Base-by-base conservation (phyloP, 2,113 vertebrate genomes). In the Nesoenas mayeri region DNA sequence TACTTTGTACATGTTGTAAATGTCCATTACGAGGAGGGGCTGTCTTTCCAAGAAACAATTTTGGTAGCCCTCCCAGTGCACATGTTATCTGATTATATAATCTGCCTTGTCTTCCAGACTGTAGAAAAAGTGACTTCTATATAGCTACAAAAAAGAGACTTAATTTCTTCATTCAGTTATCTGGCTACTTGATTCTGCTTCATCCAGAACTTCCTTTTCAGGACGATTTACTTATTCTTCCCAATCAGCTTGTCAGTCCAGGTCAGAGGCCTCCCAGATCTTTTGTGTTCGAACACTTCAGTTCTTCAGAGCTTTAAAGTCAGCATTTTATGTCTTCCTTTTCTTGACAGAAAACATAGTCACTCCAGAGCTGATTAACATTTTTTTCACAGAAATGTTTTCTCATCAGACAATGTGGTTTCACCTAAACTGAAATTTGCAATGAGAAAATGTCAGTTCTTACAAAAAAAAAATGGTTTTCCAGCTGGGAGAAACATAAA, bases 391-490 rank as follows among this genome's bases (percentile, higher is more conserved):
- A 82, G 61, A 69, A 93, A 65, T 72, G 65, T 95, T 95, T 97
- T 97, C 87, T 53, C 58, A 75, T 87, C 78, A 95, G 93, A 96
- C 53, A 91, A 75, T 8, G n/a, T 92, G 62, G 77, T 89, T 96
- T 89, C 84, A 95, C 87, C 87, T 91, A 94, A 95, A 96, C 73
- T 75, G 83, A 95, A 95, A 95, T 95, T 79, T 95, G 38, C 77
- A 91, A 79, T 31, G 69, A 81, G 77, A 87, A 88, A 87, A 93
- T 92, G 86, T 85, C 77, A 81, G 28, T 81, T 90, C 47, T 85
- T 85, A 53, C 67, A 25, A 61, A 77, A 19, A 34, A 51, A 38
- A 40, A 34, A n/a, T 1, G 13, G 11, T 44, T 81, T 89, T 94
- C 79, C 56, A 93, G 29, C 65, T 91, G 38, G 60, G 83, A 85